A percentile compares a stretch with the other conserved stretches of the same genome.
Evolutionary conservation across 2,888 invertebrate genomes (phyloP).

Genomic region (Nomada fucata): DNA sequence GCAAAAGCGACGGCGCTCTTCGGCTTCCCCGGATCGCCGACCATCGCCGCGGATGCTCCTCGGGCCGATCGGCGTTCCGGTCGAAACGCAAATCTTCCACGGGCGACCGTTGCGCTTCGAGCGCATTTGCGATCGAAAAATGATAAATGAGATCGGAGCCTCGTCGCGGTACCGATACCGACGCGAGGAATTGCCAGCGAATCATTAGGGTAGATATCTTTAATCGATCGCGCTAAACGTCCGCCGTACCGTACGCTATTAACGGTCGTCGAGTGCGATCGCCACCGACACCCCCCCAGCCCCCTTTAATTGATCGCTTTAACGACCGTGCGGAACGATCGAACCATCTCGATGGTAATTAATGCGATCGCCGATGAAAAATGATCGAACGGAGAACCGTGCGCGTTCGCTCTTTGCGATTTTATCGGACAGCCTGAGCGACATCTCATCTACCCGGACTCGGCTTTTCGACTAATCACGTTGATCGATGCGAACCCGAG

Average conservation of each 20-base stretch:
- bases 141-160: conserved; percentile 65
- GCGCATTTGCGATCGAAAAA: conserved; percentile 43
- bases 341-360: conserved; percentile 81
- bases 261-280: conserved; percentile 73
- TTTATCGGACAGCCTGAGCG: conserved; percentile 49
- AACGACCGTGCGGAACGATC: conserved; percentile 78
- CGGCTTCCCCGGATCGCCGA: too few relatives aligned
- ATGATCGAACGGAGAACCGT: conserved; percentile 63
- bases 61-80: background rate
- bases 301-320: conserved; percentile 81
- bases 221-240: conserved; percentile 72
- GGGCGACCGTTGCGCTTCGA: background rate
- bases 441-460: conserved; percentile 49
- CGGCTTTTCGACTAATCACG: background rate
- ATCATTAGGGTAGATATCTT: conserved; percentile 72
- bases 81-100: conserved; percentile 24
- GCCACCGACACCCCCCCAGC: conserved; percentile 65
- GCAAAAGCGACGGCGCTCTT: too few relatives aligned
- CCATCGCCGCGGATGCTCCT: background rate
- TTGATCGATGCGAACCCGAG: conserved; percentile 34
- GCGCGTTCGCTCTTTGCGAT: conserved; percentile 35
- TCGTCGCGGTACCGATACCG: conserved; percentile 19
- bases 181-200: conserved; percentile 60
- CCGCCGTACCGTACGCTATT: conserved; percentile 73
- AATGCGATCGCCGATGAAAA: conserved; percentile 80